These are phyloP conservation scores for Brachyrhaphis roseni DNA, from an alignment of 2,797 vertebrate genomes.

Conservation along the genomic window DNA sequence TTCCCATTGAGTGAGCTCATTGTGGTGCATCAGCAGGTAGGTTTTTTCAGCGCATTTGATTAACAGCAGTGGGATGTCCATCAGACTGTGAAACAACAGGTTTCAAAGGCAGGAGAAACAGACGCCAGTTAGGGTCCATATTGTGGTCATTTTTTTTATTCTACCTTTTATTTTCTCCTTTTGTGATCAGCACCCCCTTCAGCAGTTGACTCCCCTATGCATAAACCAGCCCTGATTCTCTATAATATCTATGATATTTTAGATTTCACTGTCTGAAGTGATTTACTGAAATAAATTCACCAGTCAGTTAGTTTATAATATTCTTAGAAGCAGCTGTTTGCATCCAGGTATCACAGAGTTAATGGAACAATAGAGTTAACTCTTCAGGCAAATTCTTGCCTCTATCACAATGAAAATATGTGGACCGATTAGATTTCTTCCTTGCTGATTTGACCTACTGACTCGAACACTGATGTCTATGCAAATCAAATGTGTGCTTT, in stretches of 20 bases:
- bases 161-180: not conserved
- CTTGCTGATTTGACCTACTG: slow-evolving; percentile 12
- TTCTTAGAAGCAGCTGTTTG: not conserved
- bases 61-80: too few relatives aligned
- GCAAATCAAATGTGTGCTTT: slow-evolving; percentile 33
- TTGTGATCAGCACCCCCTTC: not conserved
- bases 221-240: not conserved
- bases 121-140: not conserved
- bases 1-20: not conserved
- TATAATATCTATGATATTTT: not conserved
- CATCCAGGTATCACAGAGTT: not conserved
- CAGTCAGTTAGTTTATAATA: not conserved
- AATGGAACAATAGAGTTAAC: slow-evolving; percentile 1
- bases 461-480: not conserved
- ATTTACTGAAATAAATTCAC: not conserved
- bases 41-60: too few relatives aligned
- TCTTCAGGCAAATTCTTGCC: slow-evolving; percentile 8
- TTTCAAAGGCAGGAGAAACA: not conserved
- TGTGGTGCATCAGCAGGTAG: too few relatives aligned
- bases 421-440: slow-evolving; percentile 34
- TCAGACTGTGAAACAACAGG: too few relatives aligned
- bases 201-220: not conserved
- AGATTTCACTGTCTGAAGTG: not conserved
- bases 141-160: not conserved
- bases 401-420: slow-evolving; percentile 28